These are phyloP conservation scores for Sterna hirundo DNA, from an alignment of 2,113 vertebrate genomes.

Conservation along the genomic window DNA sequence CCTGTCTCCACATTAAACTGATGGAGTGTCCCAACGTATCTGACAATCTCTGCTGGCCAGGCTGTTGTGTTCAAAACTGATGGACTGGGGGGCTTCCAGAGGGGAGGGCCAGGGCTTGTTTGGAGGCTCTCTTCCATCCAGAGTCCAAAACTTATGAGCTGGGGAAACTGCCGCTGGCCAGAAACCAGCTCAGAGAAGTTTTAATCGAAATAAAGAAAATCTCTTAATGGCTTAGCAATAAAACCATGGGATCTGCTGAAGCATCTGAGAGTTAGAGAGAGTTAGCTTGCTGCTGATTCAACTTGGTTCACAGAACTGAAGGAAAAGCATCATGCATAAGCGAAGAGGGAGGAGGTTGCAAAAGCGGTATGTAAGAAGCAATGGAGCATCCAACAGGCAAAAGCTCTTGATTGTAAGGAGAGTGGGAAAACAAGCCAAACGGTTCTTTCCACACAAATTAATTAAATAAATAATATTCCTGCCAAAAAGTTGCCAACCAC, in stretches of 20 bases:
- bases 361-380: background rate
- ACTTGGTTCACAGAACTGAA: background rate
- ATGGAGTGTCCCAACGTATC: background rate
- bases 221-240: background rate
- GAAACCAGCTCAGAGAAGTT: background rate
- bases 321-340: background rate
- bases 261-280: background rate
- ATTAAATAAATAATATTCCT: constrained; percentile 53
- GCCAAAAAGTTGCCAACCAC: constrained; percentile 46
- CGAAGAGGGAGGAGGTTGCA: background rate
- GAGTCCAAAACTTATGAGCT: background rate
- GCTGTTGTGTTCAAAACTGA: background rate
- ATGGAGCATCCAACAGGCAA: background rate
- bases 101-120: background rate
- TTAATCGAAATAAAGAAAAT: background rate
- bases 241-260: background rate
- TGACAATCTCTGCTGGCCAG: background rate
- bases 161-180: background rate
- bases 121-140: background rate
- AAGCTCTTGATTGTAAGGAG: background rate
- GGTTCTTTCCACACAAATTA: constrained; percentile 19
- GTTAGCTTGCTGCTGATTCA: background rate
- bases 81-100: background rate
- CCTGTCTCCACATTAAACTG: constrained; percentile 4
- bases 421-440: background rate